Evolutionary conservation across 1,140 invertebrate genomes (phyloP), one percentile per base, ranked within the genome.

Genomic region (Aradophagus sp.): DNA sequence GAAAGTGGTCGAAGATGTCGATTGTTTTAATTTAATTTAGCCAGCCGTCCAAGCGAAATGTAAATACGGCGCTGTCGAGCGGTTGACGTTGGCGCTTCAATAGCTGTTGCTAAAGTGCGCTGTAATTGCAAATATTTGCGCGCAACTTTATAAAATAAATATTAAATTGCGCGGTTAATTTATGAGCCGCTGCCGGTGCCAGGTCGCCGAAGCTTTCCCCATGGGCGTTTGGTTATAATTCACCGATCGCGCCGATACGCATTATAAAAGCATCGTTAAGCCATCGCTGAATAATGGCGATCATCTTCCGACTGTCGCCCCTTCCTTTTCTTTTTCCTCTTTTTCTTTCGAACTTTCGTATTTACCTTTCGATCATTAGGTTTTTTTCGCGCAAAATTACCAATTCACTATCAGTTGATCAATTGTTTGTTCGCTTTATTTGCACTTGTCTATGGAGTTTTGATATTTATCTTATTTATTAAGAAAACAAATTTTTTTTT

Each of bases 21-120:
- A 48, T 59, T 44, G 55, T 12, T 47, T 34, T 34, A 58, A 47
- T 58, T 58, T 38, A 45, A 58, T 58, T 45, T 34, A 38, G 16
- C 29, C 7, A 56, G 5, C 20, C 45, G 32, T 8, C 2, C 19
- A 36, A 45, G 32, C 20, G 2, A 45, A 27, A 56, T 14, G 36
- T 41, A 56, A 56, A 56, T 15, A 41, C 23, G 2, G 4, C 38
- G 55, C 32, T 41, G 27, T 1, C 47, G 38, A 52, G 14, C n/a
- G 31, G 27, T 34, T 55, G 27, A 42, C 10, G 27, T 34, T 26
- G 39, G 20, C 34, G 17, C 11, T 20, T n/a, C 20, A 10, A 23
- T 41, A 32, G 27, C 39, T 48, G 16, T 26, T 39, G 2, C 1
- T 8, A 13, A 48, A 59, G 8, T 34, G 5, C 11, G 19, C 20